These are phyloP conservation scores for Chitala chitala DNA, from an alignment of 2,113 vertebrate genomes.

Conservation along the genomic window DNA sequence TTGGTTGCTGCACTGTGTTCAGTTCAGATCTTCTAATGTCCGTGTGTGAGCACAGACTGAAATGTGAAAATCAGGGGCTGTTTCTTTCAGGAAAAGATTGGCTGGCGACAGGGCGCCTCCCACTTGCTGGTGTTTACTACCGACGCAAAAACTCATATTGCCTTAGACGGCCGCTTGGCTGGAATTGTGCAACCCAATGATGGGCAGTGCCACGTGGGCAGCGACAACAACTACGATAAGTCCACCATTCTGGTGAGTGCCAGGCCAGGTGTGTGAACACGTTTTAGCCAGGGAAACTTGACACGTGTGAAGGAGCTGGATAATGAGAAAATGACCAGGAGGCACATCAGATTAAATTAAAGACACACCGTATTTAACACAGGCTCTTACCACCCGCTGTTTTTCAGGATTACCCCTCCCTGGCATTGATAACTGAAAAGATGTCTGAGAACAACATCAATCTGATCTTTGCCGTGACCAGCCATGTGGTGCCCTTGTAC, in stretches of 20 bases:
- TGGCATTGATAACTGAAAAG: conserved; percentile 93
- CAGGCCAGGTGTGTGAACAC: background rate
- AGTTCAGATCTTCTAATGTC: background rate
- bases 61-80: background rate
- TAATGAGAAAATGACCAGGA: background rate
- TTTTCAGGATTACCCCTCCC: conserved; percentile 87
- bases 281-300: background rate
- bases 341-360: background rate
- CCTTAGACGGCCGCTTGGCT: conserved; percentile 85
- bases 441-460: conserved; percentile 97
- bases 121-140: conserved; percentile 94
- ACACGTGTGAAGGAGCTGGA: no score
- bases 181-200: conserved; percentile 91
- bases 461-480: conserved; percentile 92
- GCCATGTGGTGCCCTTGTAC: conserved; percentile 72
- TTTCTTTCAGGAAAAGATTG: conserved; percentile 76
- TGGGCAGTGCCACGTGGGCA: conserved; percentile 77
- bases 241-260: conserved; percentile 81
- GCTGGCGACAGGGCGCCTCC: conserved; percentile 90
- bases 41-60: background rate
- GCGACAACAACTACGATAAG: conserved; percentile 79
- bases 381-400: background rate
- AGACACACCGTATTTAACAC: background rate
- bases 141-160: conserved; percentile 91
- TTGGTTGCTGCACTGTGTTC: background rate